Evolutionary conservation across 2,888 invertebrate genomes (phyloP), one percentile per base, ranked within the genome.

Genomic region (Xanthia icteritia): DNA sequence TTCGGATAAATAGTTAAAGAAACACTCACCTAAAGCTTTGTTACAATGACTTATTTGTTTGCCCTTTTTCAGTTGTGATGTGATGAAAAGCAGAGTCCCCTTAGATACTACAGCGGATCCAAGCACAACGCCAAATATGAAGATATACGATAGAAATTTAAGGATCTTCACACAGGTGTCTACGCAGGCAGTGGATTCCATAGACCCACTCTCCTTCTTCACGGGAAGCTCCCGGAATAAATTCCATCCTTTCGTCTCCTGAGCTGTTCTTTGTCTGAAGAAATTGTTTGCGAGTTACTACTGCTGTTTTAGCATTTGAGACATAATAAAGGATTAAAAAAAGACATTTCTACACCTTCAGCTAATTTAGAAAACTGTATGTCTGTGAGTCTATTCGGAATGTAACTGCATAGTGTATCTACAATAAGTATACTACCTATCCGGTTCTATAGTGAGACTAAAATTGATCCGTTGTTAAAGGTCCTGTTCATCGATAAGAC

Each of bases 161-260:
- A 98, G 94, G 13, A 97, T 77, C 91, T 97, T 97, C 27, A 98
- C 96, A 65, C 97, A 95, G 73, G 95, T 90, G 67, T 97, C 97
- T 71, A 98, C 95, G 93, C 97, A 97, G 84, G 96, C 97, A 0
- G 96, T 96, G 63, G 97, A 97, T 27, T 97, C 97, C 95, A 97
- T 97, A 1, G 98, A 98, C 61, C 98, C 98, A 58, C 97, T 97
- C 82, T 97, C 97, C 81, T 97, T 97, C 91, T 97, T 97, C 72
- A 97, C 97, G 1, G 98, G 98, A 17, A 98, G 97, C 88, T 98
- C 97, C 89, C 98, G 97, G 93, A 99, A 99, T 23, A 98, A 97
- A 91, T 99, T 98, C 99, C 99, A 99, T 95, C 97, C 96, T 91
- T 97, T 97, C 13, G 96, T 93, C 88, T 97, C 97, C 95, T 97